A percentile compares a stretch with the other conserved stretches of the same genome.
Evolutionary conservation across 1,140 invertebrate species (phyloP).

Genomic region (Calycopis cecrops): DNA sequence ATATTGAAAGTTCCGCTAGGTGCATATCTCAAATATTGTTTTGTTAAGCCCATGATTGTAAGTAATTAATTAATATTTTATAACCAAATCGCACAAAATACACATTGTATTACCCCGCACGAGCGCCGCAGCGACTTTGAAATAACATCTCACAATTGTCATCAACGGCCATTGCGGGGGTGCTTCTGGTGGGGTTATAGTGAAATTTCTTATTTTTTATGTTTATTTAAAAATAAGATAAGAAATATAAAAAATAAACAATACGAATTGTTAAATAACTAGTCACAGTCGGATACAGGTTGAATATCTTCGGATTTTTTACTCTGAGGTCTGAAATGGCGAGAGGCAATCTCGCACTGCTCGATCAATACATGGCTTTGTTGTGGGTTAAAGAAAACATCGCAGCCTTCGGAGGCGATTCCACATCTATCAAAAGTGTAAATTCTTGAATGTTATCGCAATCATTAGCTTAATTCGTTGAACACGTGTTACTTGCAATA

Average conservation of each 20-base stretch:
- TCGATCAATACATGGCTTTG: conserved; percentile 83
- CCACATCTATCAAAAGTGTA: conserved; percentile 79
- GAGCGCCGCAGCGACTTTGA: no score
- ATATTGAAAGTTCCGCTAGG: conserved; percentile 90
- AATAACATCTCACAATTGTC: no score
- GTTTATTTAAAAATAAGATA: no score
- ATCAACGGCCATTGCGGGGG: no score
- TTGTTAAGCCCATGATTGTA: conserved; percentile 91
- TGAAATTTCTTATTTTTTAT: no score
- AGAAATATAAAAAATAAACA: no score
- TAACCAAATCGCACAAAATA: conserved; percentile 10
- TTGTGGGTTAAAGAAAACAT: conserved; percentile 85
- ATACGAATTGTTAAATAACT: no score
- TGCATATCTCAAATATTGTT: conserved; percentile 95
- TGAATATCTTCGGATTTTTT: conserved; percentile 83
- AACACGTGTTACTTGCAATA: no score
- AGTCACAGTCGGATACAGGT: conserved; percentile 78
- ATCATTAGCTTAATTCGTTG: no score
- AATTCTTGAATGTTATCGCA: no score
- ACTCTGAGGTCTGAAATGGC: conserved; percentile 75
- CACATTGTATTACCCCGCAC: conserved; percentile 32
- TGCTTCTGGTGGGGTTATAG: no score
- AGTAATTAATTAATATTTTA: not conserved
- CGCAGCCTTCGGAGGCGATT: conserved; percentile 82
- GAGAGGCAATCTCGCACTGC: conserved; percentile 81